A percentile compares a stretch with the other conserved stretches of the same genome.
These are phyloP conservation scores for Aplochiton taeniatus DNA, from an alignment of 2,797 vertebrate species.

Conservation along the genomic window DNA sequence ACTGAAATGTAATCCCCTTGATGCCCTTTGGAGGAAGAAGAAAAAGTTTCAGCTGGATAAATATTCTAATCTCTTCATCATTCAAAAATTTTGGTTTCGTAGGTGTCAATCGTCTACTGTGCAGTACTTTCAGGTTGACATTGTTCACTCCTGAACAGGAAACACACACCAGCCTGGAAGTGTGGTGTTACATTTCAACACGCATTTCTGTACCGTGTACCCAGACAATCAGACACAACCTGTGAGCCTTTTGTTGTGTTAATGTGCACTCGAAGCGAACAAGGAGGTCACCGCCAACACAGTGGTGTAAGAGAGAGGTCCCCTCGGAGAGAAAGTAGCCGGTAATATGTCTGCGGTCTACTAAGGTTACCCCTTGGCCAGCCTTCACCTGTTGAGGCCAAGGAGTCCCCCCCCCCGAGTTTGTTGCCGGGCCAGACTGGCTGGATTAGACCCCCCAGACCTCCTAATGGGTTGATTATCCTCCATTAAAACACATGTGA, in stretches of 20 bases:
- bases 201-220: constrained; percentile 43
- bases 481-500: constrained; percentile 56
- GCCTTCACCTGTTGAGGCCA: constrained; percentile 67
- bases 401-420: constrained; percentile 15
- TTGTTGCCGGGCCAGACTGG: constrained; percentile 50
- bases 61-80: neutral
- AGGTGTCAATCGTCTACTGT: neutral
- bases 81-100: neutral
- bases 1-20: constrained; percentile 9
- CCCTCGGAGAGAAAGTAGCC: constrained; percentile 23
- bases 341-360: constrained; percentile 52
- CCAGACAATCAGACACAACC: constrained; percentile 58
- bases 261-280: constrained; percentile 59
- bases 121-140: constrained; percentile 16
- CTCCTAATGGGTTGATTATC: constrained; percentile 66
- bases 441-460: constrained; percentile 60
- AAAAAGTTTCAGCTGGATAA: neutral
- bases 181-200: constrained; percentile 59
- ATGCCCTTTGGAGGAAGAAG: no score
- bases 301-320: constrained; percentile 59
- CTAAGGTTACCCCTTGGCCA: constrained; percentile 56
- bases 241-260: constrained; percentile 66
- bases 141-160: constrained; percentile 38
- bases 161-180: constrained; percentile 42
- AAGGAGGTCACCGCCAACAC: constrained; percentile 62